A percentile compares a stretch with the other conserved stretches of the same genome.
Evolutionary conservation across 2,113 vertebrate species (phyloP).

Genomic region (Leuciscus idus): DNA sequence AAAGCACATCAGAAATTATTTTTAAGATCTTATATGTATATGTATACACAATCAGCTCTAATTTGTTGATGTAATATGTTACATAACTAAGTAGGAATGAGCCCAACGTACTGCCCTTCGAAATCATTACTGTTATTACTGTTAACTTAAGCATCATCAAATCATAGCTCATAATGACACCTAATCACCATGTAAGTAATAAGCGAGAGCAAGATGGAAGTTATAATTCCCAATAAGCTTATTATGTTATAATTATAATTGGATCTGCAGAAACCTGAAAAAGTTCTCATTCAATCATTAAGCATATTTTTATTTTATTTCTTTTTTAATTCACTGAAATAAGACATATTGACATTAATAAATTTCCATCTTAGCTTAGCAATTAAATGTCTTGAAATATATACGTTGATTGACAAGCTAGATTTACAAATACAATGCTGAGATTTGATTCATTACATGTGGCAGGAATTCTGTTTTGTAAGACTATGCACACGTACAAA

Average conservation of each 20-base stretch:
- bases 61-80: constrained; percentile 16
- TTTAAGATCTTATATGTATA: background rate
- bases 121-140: background rate
- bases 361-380: too few relatives aligned
- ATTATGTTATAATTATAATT: too few relatives aligned
- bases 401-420: background rate
- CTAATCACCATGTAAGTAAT: background rate
- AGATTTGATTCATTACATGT: background rate
- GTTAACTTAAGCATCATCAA: background rate
- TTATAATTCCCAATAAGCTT: background rate
- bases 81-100: background rate
- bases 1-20: background rate
- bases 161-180: background rate
- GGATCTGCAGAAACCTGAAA: background rate
- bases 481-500: constrained; percentile 17
- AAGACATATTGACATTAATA: background rate
- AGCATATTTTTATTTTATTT: too few relatives aligned
- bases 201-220: background rate
- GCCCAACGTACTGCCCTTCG: background rate
- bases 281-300: background rate
- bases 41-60: background rate
- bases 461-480: background rate
- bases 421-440: background rate
- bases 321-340: background rate
- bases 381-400: background rate